A percentile compares a stretch with the other conserved stretches of the same genome.
Conservation (phyloP, 2,113 vertebrate genomes). For the Eulacestoma nigropectus region DNA sequence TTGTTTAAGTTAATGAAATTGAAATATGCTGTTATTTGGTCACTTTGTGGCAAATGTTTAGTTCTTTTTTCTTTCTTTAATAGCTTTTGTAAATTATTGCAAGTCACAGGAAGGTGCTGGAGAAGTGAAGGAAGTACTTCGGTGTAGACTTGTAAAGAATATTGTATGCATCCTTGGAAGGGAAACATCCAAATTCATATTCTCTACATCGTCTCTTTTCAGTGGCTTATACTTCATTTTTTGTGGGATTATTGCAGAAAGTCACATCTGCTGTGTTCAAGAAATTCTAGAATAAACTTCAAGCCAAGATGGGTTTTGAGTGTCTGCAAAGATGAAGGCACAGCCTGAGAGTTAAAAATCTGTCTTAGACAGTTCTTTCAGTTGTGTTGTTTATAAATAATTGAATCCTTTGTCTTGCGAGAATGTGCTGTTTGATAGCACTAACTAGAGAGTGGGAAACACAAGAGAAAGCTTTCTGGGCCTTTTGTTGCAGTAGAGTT, state of each 20-base stretch:
- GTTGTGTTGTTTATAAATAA: not conserved
- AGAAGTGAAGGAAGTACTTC: not conserved
- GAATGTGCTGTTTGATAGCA: not conserved
- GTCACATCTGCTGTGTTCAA: accelerated
- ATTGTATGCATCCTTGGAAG: not conserved
- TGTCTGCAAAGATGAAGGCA: not conserved
- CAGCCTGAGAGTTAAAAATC: not conserved
- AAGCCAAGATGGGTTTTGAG: not conserved
- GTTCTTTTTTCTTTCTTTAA: not conserved
- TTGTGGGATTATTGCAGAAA: not conserved
- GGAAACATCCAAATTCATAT: not conserved
- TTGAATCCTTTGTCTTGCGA: not conserved
- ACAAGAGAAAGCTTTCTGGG: not conserved
- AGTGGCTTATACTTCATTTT: not conserved
- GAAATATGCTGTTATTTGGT: not conserved
- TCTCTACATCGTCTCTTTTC: not conserved
- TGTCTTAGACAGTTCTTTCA: not conserved
- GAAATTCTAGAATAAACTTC: not conserved
- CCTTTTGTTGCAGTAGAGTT: not conserved
- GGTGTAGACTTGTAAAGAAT: not conserved
- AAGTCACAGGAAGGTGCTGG: not conserved
- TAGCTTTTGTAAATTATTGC: not conserved
- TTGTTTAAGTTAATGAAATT: not conserved
- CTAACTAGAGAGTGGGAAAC: not conserved
- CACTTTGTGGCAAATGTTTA: accelerated